Base-by-base conservation (phyloP, 2,113 vertebrate genomes). In the Urocynchramus pylzowi region DNA sequence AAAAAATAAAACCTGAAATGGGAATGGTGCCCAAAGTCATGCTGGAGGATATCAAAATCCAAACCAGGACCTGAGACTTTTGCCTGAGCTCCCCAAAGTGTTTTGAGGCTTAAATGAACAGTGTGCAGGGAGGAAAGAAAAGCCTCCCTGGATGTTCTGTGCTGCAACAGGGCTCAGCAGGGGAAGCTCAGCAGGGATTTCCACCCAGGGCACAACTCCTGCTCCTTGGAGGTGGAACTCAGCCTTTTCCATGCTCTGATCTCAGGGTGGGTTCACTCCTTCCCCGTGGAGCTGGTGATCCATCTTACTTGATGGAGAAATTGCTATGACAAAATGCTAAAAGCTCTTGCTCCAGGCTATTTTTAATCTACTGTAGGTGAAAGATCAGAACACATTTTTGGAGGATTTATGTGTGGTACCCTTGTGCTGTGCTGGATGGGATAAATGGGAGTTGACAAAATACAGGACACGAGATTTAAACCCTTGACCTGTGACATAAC, bases 301-400 rank as follows among this genome's bases (percentile, higher is more conserved):
- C 49, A 4, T 96, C 95, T 87, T 61, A 57, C 64, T 71, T 80
- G 93, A 95, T 28, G 6, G 96, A 86, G 77, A 92, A 96, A 96
- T 76, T 91, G 87, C 92, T 69, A 73, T 93, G 95, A 94, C 93
- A 96, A 80, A 95, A 95, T 71, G 82, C 91, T 93, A 89, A 95
- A 95, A 95, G 85, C 80, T 94, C 69, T 93, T 76, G 91, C 96
- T 97, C 84, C 8, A 2, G 93, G 96, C 84, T 97, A 89, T 95
- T 97, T 96, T 96, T 95, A 95, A 97, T 96, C 86, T 94, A 89
- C 88, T 83, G 84, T 85, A 95, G 95, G 93, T 93, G 96, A 97
- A 97, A 94, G 96, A 96, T 93, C 91, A 92, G 84, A 87, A 94
- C 86, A 56, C 67, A 24, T 94, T 97, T 96, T 96, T 89, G 47